Base-by-base conservation (phyloP, 37 sponge, comb jelly and placozoan genomes). In the Aplysina aerophoba region DNA sequence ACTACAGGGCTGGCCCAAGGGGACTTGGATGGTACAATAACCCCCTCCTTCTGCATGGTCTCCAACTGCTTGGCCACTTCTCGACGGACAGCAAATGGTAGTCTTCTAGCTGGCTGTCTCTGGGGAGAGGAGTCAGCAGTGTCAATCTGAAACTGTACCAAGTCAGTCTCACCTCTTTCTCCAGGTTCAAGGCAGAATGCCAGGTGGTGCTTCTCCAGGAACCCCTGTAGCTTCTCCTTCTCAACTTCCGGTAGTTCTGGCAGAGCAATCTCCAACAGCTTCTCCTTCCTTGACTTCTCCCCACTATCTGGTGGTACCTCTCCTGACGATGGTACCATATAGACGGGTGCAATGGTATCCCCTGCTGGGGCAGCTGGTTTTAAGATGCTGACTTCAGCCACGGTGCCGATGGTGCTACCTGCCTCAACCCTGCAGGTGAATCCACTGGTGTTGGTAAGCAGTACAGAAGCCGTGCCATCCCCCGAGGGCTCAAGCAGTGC, bases 1-100 rank as follows among this genome's bases (percentile, higher is more conserved):
- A 83, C 83, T 16, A 83, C 36, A 31, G 62, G 66, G 68, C 66
- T 64, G 5, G 83, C 83, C 83, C 83, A 83, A 12, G 83, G 36
- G 12, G 44, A 38, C 54, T 1, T 39, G 53, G 66, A 64, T 64
- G 83, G 83, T 36, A 39, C 37, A 11, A 83, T 65, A 39, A 83
- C 65, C 12, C 65, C 83, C 25, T 41, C 35, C 8, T 41, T 20
- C 44, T 64, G 44, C 68, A 83, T 83, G 17, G 63, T 69, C 38
- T 83, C 83, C 38, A 83, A 20, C 68, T 66, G 66, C 66, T 38
- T 21, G 53, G 37, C 35, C 1, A 83, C 44, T 60, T 66, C 68
- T 39, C 36, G 24, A 3, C 65, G 38, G 40, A 19, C 37, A 38
- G 41, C 44, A n/a, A 64, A 58, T 14, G 73, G 85, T 13, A 65